phyloP scores from a whole-genome alignment of 2,797 vertebrate species.

The Acanthornis magna region DNA sequence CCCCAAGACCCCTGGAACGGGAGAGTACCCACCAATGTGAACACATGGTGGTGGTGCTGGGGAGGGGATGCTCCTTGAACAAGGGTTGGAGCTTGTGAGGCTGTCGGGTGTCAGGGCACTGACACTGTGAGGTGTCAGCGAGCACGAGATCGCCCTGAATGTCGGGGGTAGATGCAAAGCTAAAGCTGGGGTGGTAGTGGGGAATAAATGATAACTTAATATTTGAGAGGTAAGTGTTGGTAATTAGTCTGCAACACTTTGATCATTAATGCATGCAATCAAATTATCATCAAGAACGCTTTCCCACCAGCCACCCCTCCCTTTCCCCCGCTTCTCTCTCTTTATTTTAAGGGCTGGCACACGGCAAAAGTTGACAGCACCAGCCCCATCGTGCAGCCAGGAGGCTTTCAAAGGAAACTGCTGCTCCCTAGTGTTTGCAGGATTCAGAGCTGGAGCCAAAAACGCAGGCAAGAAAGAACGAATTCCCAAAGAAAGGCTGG shows the following conservation, averaged over 20 bases:
- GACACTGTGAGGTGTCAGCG: neutral
- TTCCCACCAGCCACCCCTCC: constrained; percentile 36
- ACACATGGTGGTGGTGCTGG: neutral
- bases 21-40: neutral
- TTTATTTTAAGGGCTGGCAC: constrained; percentile 67
- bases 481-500: constrained; percentile 22
- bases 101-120: neutral
- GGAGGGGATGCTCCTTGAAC: neutral
- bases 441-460: constrained; percentile 38
- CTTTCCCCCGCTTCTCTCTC: neutral
- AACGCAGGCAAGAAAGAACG: neutral
- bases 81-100: neutral
- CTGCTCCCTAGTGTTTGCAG: constrained; percentile 73
- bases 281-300: constrained; percentile 77
- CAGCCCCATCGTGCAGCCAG: constrained; percentile 5
- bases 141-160: neutral
- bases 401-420: constrained; percentile 67
- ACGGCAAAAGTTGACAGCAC: constrained; percentile 33
- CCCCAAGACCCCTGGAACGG: neutral
- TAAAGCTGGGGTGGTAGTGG: neutral
- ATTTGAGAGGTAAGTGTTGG: constrained; percentile 75
- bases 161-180: neutral
- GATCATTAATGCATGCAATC: constrained; percentile 79
- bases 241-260: constrained; percentile 79
- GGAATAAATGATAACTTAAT: constrained; percentile 74